A percentile compares a stretch with the other conserved stretches of the same genome.
Conservation (phyloP, 2,797 vertebrate species). For the Hapalemur alaotrensis region DNA sequence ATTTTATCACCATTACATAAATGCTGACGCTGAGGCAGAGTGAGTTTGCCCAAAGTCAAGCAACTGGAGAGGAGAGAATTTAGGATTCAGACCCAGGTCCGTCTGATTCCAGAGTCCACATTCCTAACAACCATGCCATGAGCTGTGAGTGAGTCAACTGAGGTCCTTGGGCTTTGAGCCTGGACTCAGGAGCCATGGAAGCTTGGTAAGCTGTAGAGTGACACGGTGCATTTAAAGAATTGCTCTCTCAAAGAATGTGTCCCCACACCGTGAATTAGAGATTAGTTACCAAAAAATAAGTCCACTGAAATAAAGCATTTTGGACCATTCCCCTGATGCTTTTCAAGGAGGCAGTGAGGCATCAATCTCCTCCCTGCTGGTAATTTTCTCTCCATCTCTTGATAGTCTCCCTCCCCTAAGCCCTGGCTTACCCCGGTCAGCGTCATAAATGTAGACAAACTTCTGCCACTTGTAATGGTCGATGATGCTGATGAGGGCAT, state of each 20-base stretch:
- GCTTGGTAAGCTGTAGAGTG: neutral
- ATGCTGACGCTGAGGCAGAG: neutral
- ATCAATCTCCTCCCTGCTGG: neutral
- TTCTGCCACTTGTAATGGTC: constrained; percentile 97
- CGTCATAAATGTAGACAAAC: constrained; percentile 99
- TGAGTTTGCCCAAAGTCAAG: neutral
- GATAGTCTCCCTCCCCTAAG: neutral
- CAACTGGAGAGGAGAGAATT: neutral
- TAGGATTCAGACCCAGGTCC: neutral
- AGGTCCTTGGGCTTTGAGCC: neutral
- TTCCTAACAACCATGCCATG: neutral
- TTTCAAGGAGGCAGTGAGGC: neutral
- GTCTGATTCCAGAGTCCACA: neutral
- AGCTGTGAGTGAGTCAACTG: neutral
- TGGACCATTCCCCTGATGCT: neutral
- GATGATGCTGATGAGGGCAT: constrained; percentile 96
- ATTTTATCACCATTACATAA: neutral
- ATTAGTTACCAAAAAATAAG: neutral
- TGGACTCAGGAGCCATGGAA: neutral
- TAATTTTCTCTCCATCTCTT: neutral
- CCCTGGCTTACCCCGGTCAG: constrained; percentile 92
- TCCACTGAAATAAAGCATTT: neutral
- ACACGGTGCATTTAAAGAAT: neutral
- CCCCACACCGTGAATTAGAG: neutral
- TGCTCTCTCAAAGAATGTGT: neutral